Evolutionary conservation across 2,888 invertebrate genomes (phyloP).

Genomic region (Cephus nigrinus): DNA sequence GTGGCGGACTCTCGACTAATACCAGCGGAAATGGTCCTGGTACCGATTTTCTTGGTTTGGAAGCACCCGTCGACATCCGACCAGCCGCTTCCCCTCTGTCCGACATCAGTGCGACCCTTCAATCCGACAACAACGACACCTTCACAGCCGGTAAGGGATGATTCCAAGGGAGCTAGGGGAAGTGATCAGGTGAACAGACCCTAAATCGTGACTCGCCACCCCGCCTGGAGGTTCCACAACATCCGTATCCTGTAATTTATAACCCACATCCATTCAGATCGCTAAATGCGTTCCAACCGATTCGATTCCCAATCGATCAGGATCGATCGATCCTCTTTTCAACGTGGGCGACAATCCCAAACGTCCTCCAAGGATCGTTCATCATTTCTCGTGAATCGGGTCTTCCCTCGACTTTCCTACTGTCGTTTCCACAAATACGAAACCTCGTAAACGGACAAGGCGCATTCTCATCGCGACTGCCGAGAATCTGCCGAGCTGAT

Average conservation of each 20-base stretch:
- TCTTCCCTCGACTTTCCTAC: background rate
- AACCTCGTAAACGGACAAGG: background rate
- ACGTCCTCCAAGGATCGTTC: background rate
- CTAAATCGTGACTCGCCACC: too few species aligned
- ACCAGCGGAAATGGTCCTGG: constrained; percentile 14
- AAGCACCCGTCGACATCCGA: constrained; percentile 53
- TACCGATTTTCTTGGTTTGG: constrained; percentile 57
- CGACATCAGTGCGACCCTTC: constrained; percentile 56
- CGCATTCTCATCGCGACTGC: background rate
- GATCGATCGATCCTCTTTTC: background rate
- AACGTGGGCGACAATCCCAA: background rate
- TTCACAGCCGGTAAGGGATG: constrained; percentile 45
- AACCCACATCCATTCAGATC: background rate
- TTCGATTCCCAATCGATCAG: background rate
- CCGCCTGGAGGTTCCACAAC: background rate
- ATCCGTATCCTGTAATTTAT: background rate
- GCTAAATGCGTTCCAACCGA: background rate
- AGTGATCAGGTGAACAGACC: background rate
- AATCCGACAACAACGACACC: constrained; percentile 60
- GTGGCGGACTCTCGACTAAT: constrained; percentile 21
- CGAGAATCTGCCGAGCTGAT: background rate
- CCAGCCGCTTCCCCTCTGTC: constrained; percentile 59
- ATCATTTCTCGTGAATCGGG: background rate
- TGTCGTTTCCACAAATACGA: background rate
- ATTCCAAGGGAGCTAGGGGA: background rate